Evolutionary conservation across 2,797 vertebrate genomes (phyloP), one percentile per base, ranked within the genome.

Genomic region (Esox lucius): DNA sequence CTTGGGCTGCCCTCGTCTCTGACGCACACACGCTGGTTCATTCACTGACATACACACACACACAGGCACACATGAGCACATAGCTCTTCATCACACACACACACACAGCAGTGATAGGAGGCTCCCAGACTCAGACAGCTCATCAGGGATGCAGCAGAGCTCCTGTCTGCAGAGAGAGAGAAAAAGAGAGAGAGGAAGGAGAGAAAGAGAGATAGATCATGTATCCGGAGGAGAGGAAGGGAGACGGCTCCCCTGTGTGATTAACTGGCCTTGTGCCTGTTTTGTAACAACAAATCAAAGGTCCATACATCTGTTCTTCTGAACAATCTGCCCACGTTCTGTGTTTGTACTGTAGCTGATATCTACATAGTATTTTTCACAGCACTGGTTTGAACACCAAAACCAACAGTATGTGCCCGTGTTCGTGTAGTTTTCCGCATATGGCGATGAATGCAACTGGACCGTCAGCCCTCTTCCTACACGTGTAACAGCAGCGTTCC

Each of bases 1-100:
- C 93, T 94, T 94, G 92, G 84, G 85, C 86, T 93, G 93, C 91
- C 94, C 93, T 94, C 88, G 48, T 88, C 85, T 81, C 84, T 90
- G 87, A 91, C 75, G 85, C 87, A 77, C 51, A 12, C n/a, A 51
- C 76, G 15, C 16, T 19, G 0, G 7, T 39, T 67, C 5, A 17
- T 33, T 67, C 65, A 61, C 78, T 70, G 73, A 33, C 28, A 31
- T 68, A 68, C 62, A 28, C 68, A 64, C 68, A 64, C 74, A 59
- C 66, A 75, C 64, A 67, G 17, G 1, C 48, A 42, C 61, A 68
- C 62, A 77, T 74, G 75, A 62, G 69, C 68, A 72, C 75, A 79
- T 70, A 80, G 35, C 35, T 39, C 35, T 3, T 3, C 35, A 5
- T 75, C 8, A 75, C 24, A 69, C 61, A 56, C 46, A 72, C 35